Evolutionary conservation across 1,140 invertebrate genomes (phyloP).

Genomic region (Drosophila burlai): DNA sequence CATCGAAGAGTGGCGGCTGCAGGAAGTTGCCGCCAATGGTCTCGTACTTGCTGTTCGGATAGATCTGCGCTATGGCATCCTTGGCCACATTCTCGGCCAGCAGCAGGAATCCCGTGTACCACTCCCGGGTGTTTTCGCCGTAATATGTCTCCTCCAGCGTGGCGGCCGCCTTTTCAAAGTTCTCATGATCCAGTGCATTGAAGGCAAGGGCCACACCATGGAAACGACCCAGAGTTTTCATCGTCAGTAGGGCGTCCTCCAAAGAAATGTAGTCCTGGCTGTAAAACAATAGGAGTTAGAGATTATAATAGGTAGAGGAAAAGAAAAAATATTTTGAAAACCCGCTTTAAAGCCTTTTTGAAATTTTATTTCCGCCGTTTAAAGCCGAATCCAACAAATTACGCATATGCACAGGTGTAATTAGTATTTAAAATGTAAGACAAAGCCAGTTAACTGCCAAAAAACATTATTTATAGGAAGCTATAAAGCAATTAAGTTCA

Average conservation of each 20-base stretch:
- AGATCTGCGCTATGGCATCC: constrained; percentile 88
- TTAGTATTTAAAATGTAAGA: no score
- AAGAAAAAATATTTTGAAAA: no score
- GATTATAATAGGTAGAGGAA: neutral
- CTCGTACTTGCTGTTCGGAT: constrained; percentile 87
- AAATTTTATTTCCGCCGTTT: no score
- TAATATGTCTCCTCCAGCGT: constrained; percentile 87
- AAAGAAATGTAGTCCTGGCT: constrained; percentile 73
- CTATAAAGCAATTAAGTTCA: no score
- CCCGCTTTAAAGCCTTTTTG: no score
- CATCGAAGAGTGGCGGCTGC: constrained; percentile 85
- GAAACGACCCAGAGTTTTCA: constrained; percentile 88
- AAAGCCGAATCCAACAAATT: no score
- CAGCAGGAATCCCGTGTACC: constrained; percentile 88
- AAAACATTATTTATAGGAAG: no score
- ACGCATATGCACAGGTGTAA: no score
- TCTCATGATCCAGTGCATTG: constrained; percentile 87
- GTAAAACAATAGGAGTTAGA: neutral
- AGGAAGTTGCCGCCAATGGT: constrained; percentile 87
- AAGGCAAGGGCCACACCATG: constrained; percentile 90
- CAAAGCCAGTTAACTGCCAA: no score
- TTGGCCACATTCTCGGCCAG: constrained; percentile 86
- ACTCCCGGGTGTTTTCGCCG: constrained; percentile 86
- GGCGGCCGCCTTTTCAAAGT: constrained; percentile 86
- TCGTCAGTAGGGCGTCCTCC: constrained; percentile 84